Base-by-base conservation (phyloP, 2,797 vertebrate species). In the Neosalanx taihuensis region DNA sequence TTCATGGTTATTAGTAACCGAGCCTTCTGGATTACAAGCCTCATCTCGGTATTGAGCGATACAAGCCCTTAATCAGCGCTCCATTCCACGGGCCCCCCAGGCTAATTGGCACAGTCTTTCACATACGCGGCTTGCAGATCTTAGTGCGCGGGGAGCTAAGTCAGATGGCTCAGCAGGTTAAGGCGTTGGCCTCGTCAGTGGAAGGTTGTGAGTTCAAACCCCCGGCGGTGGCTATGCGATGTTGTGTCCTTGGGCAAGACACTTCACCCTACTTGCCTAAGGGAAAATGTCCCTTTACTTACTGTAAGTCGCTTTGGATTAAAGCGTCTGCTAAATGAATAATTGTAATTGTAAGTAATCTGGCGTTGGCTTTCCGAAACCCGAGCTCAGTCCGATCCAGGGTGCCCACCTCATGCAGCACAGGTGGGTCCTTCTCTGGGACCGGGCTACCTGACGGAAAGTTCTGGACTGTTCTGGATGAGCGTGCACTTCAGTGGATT, bases 401-500 rank as follows among this genome's bases (percentile, higher is more conserved):
- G 1, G 51, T n/a, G 37, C 18, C 51, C 6, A 53, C 13, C 5
- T 2, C 37, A 2, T 15, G 12, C 46, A 49, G 46, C 46, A 9
- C 46, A 7, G 46, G 33, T 5, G 35, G 5, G 5, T 9, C 35
- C 35, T 37, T 2, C 35, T 26, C 35, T 9, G 7, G 7, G 35
- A 37, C 35, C 5, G 7, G 6, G 37, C 37, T 41, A 41, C 37
- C 37, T 2, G 37, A 12, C 7, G 37, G 37, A 10, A 7, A 12
- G 37, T 41, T 41, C 37, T 41, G 7, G 37, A 41, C 1, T 1
- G 23, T 26, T 26, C 23, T 26, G 37, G 37, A 41, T 7, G 20
- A 17, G 31, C 71, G 77, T 80, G 69, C 64, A 66, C 5, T 29
- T 12, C 15, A 71, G 75, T 72, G 79, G 74, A 74, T 79, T 49